Percentiles rank a stretch among this genome's conserved stretches.
Conservation (phyloP, 2,888 invertebrate genomes). For the Schizaphis graminum region DNA sequence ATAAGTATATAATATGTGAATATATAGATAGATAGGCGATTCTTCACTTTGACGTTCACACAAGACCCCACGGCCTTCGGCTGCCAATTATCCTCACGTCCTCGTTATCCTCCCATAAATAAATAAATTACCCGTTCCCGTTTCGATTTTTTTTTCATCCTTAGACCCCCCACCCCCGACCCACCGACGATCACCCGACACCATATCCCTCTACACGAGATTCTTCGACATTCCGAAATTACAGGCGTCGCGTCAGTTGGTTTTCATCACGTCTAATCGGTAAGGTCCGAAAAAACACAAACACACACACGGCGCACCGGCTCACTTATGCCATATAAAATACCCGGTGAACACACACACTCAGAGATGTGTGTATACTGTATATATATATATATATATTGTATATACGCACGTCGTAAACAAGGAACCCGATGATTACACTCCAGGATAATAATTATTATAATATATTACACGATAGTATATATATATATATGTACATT, state of each 20-base stretch:
- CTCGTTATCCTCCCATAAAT: conserved; percentile 50
- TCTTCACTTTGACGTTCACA: conserved; percentile 11
- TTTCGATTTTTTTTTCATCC: background rate
- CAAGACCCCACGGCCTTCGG: conserved; percentile 33
- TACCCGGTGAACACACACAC: conserved; percentile 7
- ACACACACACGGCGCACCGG: background rate
- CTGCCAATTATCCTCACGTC: conserved; percentile 58
- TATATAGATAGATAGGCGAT: background rate
- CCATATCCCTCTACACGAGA: background rate
- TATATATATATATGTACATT: background rate
- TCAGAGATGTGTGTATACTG: background rate
- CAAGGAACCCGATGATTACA: conserved; percentile 61
- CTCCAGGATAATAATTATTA: conserved; percentile 57
- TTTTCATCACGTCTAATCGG: conserved; percentile 64
- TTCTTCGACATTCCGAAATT: conserved; percentile 45
- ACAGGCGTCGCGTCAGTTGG: conserved; percentile 50
- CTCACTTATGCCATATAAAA: background rate
- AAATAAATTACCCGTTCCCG: conserved; percentile 55
- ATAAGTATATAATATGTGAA: background rate
- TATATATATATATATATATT: no score
- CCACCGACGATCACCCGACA: background rate
- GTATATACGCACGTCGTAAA: conserved; percentile 50
- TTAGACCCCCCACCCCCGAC: no score
- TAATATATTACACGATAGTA: conserved; percentile 53
- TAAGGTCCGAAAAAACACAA: conserved; percentile 51